phyloP scores from a whole-genome alignment of 2,113 vertebrate species.

The Otolemur garnettii region DNA sequence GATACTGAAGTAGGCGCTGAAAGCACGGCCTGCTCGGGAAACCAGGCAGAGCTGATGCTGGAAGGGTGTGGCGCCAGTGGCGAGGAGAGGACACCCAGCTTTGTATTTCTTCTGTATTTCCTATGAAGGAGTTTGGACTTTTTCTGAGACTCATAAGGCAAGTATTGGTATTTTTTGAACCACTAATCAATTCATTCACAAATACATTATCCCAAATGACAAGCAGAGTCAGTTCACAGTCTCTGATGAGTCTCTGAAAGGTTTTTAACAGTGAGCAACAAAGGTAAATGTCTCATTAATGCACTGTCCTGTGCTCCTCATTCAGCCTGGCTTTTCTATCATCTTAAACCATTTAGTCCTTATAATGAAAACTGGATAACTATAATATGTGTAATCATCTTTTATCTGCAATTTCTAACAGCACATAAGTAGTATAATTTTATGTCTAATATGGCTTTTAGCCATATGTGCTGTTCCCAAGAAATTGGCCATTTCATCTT shows the following conservation, averaged over 20 bases:
- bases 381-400: slow-evolving; percentile 77
- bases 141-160: slow-evolving; percentile 39
- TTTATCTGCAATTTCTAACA: slow-evolving; percentile 79
- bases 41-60: not conserved
- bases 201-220: slow-evolving; percentile 58
- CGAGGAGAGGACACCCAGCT: not conserved
- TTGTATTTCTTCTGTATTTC: not conserved
- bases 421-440: slow-evolving; percentile 78
- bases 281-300: slow-evolving; percentile 74
- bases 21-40: not conserved
- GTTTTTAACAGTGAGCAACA: slow-evolving; percentile 71
- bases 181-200: slow-evolving; percentile 62
- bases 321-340: slow-evolving; percentile 62
- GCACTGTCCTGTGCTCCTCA: slow-evolving; percentile 43
- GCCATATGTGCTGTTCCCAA: slow-evolving; percentile 52
- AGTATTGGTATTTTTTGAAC: slow-evolving; percentile 64
- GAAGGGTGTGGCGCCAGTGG: not conserved
- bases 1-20: not conserved
- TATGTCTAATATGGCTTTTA: slow-evolving; percentile 72
- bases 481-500: slow-evolving; percentile 70
- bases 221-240: slow-evolving; percentile 37
- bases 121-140: not conserved
- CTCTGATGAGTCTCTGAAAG: slow-evolving; percentile 60
- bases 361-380: slow-evolving; percentile 76
- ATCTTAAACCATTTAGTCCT: slow-evolving; percentile 79